Evolutionary conservation across 2,888 invertebrate genomes (phyloP), one percentile per base, ranked within the genome.

Genomic region (Pherbina coryleti): DNA sequence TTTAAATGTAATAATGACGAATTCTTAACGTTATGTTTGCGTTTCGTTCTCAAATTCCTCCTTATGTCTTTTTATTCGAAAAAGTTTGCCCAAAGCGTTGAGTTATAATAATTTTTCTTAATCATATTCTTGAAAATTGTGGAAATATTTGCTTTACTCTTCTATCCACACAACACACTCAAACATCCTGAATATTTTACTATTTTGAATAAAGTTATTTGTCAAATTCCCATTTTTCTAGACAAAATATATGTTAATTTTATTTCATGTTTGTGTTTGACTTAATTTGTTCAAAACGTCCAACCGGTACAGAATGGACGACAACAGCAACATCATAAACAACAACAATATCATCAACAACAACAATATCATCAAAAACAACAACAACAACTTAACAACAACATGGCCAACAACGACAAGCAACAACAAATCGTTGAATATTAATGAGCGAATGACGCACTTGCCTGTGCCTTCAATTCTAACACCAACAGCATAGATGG

Each of bases 371-470:
- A 37, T 2, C 60, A 72, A 7, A 31, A 22, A 53, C 53, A 34
- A 19, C 37, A 67, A 44, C 11, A 11, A 49, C 14, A 51, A 3
- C 22, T 5, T 25, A 53, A 28, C 34, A 66, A n/a, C 14, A 37
- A 31, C 34, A 37, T 11, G 28, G 31, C 3, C 28, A 53, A 57
- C 71, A 72, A 9, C 22, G 37, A 55, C 34, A 19, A 57, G 37
- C 9, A 37, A 57, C 37, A 67, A 37, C 57, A 72, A 72, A 44
- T 57, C 19, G 37, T 72, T 72, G 72, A 72, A 72, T 72, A 72
- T 72, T 72, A 34, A 72, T 72, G 72, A 72, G 57, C 34, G 19
- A 71, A 17, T 67, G 22, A 34, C 44, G 7, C 67, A 67, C 69
- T 19, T 51, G 5, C 17, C 8, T 9, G 17, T 51, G 5, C 25